Conservation (phyloP, 1,140 invertebrate genomes). For the Drosophila miranda region DNA sequence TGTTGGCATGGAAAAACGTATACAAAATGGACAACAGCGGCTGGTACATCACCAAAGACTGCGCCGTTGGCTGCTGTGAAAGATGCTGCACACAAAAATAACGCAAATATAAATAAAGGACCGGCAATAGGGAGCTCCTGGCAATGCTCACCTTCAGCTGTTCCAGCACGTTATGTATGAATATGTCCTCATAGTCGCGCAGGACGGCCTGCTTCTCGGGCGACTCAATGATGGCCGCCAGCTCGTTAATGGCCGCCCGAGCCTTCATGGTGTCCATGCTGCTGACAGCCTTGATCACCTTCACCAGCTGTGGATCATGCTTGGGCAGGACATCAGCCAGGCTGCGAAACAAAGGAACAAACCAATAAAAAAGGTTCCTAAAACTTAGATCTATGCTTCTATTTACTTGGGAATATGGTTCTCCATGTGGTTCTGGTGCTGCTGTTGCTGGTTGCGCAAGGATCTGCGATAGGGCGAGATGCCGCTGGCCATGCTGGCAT, state of each 20-base stretch:
- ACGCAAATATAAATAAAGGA: neutral
- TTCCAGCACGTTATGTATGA: slow-evolving; percentile 79
- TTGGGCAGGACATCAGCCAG: slow-evolving; percentile 77
- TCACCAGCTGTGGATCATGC: slow-evolving; percentile 77
- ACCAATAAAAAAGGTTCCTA: neutral
- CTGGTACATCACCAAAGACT: slow-evolving; percentile 94
- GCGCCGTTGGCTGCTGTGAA: slow-evolving; percentile 89
- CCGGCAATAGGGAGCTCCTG: neutral
- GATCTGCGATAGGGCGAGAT: slow-evolving; percentile 71
- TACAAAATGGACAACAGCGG: slow-evolving; percentile 92
- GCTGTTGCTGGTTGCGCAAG: slow-evolving; percentile 49
- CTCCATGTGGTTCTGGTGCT: slow-evolving; percentile 47
- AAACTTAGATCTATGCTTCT: neutral
- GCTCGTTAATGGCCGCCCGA: slow-evolving; percentile 76
- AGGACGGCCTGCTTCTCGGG: slow-evolving; percentile 80
- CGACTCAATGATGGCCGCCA: slow-evolving; percentile 74
- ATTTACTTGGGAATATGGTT: slow-evolving; percentile 67
- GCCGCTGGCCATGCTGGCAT: slow-evolving; percentile 34
- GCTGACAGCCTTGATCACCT: slow-evolving; percentile 72
- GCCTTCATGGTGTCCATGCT: slow-evolving; percentile 74
- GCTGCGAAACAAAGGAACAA: slow-evolving; percentile 30
- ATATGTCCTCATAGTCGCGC: slow-evolving; percentile 81
- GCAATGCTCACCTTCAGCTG: slow-evolving; percentile 68
- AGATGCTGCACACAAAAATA: slow-evolving; percentile 80
- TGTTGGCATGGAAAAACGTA: slow-evolving; percentile 93